These are phyloP conservation scores for Drosophila guanche DNA, from an alignment of 1,140 invertebrate species.

Conservation along the genomic window DNA sequence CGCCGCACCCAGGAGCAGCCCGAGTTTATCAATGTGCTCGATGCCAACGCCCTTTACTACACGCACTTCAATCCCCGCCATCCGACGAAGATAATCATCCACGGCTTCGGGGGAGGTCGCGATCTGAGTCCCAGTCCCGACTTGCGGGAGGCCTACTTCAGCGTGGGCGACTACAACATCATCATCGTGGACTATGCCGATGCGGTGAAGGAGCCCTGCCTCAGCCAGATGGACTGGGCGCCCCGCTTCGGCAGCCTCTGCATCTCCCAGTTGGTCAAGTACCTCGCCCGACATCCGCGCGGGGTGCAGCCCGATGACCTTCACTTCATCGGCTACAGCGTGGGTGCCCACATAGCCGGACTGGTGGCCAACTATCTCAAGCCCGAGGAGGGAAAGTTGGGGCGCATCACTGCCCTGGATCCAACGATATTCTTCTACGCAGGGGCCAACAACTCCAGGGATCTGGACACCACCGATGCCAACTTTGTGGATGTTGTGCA, in stretches of 20 bases:
- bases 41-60: conserved; percentile 87
- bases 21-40: conserved; percentile 88
- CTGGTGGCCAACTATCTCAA: conserved; percentile 90
- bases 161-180: conserved; percentile 91
- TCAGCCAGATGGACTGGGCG: conserved; percentile 92
- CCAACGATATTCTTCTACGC: conserved; percentile 93
- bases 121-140: conserved; percentile 92
- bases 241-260: conserved; percentile 92
- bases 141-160: conserved; percentile 91
- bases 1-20: conserved; percentile 90
- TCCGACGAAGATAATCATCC: conserved; percentile 92
- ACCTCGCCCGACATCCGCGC: conserved; percentile 90
- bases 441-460: conserved; percentile 90
- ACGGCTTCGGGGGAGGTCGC: conserved; percentile 92
- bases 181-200: conserved; percentile 93
- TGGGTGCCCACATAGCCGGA: conserved; percentile 93
- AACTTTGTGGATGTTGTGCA: conserved; percentile 95
- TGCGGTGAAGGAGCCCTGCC: conserved; percentile 91
- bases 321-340: conserved; percentile 93
- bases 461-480: conserved; percentile 93
- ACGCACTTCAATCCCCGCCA: conserved; percentile 89
- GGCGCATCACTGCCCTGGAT: conserved; percentile 92
- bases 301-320: conserved; percentile 89
- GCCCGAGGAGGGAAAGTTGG: conserved; percentile 87
- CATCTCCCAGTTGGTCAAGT: conserved; percentile 91